A percentile compares a stretch with the other conserved stretches of the same genome.
phyloP scores from a whole-genome alignment of 2,113 vertebrate genomes.

The Butastur rufipennis region DNA sequence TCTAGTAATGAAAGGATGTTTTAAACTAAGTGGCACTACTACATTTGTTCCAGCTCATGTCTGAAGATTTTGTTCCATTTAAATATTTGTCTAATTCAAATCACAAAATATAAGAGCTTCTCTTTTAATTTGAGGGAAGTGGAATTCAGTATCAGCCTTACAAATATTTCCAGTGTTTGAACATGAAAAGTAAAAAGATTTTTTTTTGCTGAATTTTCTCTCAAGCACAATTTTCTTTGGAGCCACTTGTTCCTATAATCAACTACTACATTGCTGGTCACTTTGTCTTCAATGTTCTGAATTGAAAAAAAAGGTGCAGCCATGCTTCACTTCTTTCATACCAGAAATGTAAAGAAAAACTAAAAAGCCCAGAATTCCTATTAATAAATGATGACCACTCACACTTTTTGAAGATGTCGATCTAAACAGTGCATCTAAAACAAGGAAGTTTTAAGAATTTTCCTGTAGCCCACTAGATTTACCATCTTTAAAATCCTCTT shows the following conservation, averaged over 20 bases:
- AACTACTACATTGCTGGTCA: not conserved
- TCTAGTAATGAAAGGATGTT: slow-evolving; percentile 30
- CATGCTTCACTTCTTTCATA: not conserved
- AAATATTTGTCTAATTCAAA: slow-evolving; percentile 54
- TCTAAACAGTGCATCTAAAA: not conserved
- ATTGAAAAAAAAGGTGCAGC: not conserved
- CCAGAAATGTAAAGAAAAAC: not conserved
- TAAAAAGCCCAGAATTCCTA: not conserved
- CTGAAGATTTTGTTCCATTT: slow-evolving; percentile 38
- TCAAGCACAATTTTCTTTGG: not conserved
- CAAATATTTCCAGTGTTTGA: not conserved
- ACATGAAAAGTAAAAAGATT: not conserved
- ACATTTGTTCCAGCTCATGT: slow-evolving; percentile 33
- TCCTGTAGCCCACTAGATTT: not conserved
- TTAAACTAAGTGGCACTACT: slow-evolving; percentile 46
- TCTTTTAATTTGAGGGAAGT: not conserved
- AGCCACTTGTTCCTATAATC: not conserved
- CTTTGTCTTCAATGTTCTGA: not conserved
- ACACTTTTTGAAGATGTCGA: not conserved
- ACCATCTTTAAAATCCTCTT: not conserved
- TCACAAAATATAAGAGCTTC: slow-evolving; percentile 29
- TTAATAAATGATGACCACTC: not conserved
- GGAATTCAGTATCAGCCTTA: not conserved
- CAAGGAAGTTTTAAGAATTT: not conserved
- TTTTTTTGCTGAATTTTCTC: not conserved